Evolutionary conservation across 2,888 invertebrate species (phyloP).

Genomic region (Cetonia aurata): DNA sequence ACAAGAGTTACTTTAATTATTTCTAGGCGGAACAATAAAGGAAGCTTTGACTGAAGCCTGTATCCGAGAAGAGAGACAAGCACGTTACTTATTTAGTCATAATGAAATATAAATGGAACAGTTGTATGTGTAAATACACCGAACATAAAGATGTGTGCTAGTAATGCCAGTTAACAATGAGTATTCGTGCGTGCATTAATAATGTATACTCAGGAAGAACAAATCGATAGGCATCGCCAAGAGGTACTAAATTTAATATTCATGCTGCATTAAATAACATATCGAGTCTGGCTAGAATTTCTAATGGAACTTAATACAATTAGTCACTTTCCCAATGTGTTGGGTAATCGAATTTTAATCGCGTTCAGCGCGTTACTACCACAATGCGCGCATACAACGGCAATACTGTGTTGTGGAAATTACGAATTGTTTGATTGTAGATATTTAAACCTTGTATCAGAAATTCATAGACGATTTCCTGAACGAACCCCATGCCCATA

Average conservation of each 20-base stretch:
- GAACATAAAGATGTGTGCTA: constrained; percentile 7
- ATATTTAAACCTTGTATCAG: too few relatives aligned
- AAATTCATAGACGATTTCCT: too few relatives aligned
- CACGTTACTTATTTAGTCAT: not conserved
- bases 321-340: constrained; percentile 40
- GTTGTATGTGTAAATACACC: not conserved
- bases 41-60: not conserved
- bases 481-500: too few relatives aligned
- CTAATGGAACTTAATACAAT: constrained; percentile 37
- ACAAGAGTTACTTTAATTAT: not conserved
- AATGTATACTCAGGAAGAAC: constrained; percentile 10
- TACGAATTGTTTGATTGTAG: not conserved
- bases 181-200: constrained; percentile 20
- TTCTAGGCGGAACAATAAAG: not conserved
- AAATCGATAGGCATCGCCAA: constrained; percentile 25
- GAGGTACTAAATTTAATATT: constrained; percentile 40
- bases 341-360: constrained; percentile 39
- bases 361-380: constrained; percentile 22
- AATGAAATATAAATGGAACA: constrained; percentile 7
- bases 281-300: constrained; percentile 38
- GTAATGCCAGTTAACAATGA: constrained; percentile 17
- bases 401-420: constrained; percentile 3
- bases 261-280: constrained; percentile 42
- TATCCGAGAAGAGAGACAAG: not conserved
- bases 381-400: constrained; percentile 9